Evolutionary conservation across 1,140 invertebrate genomes (phyloP).

Genomic region (Drosophila asahinai): DNA sequence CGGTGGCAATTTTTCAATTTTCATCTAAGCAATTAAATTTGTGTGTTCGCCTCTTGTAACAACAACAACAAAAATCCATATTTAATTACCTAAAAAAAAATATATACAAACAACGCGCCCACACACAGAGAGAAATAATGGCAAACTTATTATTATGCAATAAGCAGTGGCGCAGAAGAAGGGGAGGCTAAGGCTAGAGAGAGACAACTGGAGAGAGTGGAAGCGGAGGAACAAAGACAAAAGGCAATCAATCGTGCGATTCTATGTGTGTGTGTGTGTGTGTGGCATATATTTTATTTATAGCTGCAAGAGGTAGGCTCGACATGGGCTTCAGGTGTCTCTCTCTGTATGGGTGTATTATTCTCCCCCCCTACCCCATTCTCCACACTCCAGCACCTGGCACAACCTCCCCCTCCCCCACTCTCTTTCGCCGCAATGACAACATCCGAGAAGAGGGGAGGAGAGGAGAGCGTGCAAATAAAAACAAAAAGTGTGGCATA

Average conservation of each 20-base stretch:
- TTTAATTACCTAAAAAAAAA: slow-evolving; percentile 60
- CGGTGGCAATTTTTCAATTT: slow-evolving; percentile 39
- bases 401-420: background rate
- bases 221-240: slow-evolving; percentile 30
- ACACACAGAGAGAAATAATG: slow-evolving; percentile 56
- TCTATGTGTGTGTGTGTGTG: slow-evolving; percentile 22
- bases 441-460: slow-evolving; percentile 9
- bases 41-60: slow-evolving; percentile 2
- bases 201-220: no score
- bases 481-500: slow-evolving; percentile 65
- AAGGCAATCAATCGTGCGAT: slow-evolving; percentile 75
- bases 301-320: slow-evolving; percentile 72
- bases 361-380: background rate
- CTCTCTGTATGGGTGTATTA: slow-evolving; percentile 12
- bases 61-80: slow-evolving; percentile 54
- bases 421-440: slow-evolving; percentile 19
- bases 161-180: slow-evolving; percentile 30
- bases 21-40: slow-evolving; percentile 53
- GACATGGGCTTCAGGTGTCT: slow-evolving; percentile 30
- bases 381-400: slow-evolving; percentile 4
- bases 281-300: slow-evolving; percentile 73
- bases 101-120: slow-evolving; percentile 1
- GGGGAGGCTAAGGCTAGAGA: background rate
- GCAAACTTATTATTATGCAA: slow-evolving; percentile 75
- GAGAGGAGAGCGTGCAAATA: slow-evolving; percentile 4